Evolutionary conservation across 2,888 invertebrate genomes (phyloP).

Genomic region (Drosophila anomalata): DNA sequence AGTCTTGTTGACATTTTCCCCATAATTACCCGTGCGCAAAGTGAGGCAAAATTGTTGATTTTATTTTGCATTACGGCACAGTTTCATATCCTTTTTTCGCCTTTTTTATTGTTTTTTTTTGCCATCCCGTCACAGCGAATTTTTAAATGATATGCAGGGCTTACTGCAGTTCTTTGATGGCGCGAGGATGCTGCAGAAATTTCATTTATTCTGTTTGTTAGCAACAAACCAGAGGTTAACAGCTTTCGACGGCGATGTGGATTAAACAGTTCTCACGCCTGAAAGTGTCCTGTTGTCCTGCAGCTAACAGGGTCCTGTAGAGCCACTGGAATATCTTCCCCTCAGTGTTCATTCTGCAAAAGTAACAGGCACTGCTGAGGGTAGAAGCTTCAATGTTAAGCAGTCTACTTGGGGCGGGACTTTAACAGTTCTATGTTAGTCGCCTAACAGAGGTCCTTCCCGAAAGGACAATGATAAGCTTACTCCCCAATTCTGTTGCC

Average conservation of each 20-base stretch:
- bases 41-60: constrained; percentile 74
- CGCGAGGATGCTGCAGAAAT: constrained; percentile 16
- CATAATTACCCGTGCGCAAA: constrained; percentile 78
- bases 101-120: constrained; percentile 9
- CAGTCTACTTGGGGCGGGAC: not conserved
- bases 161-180: constrained; percentile 38
- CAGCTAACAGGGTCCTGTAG: not conserved
- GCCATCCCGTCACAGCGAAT: constrained; percentile 2
- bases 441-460: not conserved
- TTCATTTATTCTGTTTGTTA: constrained; percentile 35
- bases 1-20: constrained; percentile 75
- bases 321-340: constrained; percentile 51
- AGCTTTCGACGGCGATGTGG: constrained; percentile 4
- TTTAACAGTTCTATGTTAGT: not conserved
- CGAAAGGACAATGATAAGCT: not conserved
- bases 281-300: not conserved
- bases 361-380: constrained; percentile 6
- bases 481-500: not conserved
- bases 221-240: constrained; percentile 10
- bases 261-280: constrained; percentile 1
- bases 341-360: constrained; percentile 66
- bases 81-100: constrained; percentile 23
- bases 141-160: constrained; percentile 36
- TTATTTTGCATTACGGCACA: constrained; percentile 69
- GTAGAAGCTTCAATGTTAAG: not conserved